Base-by-base conservation (phyloP, 2,113 vertebrate species). In the Conger conger region DNA sequence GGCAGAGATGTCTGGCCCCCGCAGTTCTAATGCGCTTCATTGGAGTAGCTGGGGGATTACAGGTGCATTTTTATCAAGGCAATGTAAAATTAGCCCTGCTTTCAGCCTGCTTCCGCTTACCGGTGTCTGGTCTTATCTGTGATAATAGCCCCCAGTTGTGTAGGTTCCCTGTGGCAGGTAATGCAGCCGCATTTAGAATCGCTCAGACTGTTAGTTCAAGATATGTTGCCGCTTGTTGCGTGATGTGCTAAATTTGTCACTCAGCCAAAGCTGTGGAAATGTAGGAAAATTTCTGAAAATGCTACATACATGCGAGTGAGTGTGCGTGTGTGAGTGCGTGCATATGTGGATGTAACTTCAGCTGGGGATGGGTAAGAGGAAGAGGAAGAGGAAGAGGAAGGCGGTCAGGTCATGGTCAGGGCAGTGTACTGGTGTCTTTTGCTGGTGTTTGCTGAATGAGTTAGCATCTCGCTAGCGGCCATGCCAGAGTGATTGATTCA, bases 381-480 rank as follows among this genome's bases (percentile, higher is more conserved):
- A 13, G 68, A 15, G 27, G 27, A 36, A 33, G 9, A 2, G 68
- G 68, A n/a, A 13, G 68, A 15, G 27, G 27, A 73, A 33, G n/a
- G 57, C 4, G 18, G 23, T 63, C 18, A 63, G n/a, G 68, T 63
- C 57, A 63, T 9, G 57, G 57, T 8, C 68, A 73, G 68, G 68
- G 27, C 68, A 13, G 68, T 33, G 9, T 8, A 33, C 68, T 30
- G 5, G 68, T 13, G n/a, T 73, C 2, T 84, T 60, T 78, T 36
- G 13, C 13, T 63, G 54, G 17, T 81, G 87, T 76, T 86, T 84
- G 80, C 68, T 86, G 79, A 82, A 40, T 36, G n/a, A 57, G 87
- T 77, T 78, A 63, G 82, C 79, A 68, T 81, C 37, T 53, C 84
- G 53, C 77, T 73, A 53, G 15, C 30, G 38, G 60, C 77, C 81